Base-by-base conservation (phyloP, 2,797 vertebrate genomes). In the Eulemur albifrons region DNA sequence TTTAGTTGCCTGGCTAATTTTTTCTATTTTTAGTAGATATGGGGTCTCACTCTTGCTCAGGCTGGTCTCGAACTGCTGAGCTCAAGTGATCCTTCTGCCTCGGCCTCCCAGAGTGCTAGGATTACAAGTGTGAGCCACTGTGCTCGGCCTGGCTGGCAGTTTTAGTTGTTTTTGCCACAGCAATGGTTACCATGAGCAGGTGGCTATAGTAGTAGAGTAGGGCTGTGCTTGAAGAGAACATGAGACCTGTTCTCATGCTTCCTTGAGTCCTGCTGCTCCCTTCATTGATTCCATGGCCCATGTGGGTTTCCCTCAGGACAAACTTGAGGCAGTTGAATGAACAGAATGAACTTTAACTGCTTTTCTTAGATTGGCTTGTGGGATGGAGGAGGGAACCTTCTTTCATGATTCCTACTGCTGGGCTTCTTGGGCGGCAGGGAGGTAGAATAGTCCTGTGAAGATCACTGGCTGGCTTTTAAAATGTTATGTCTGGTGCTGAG, bases 351-450 rank as follows among this genome's bases (percentile, higher is more conserved):
- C 70, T 89, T 93, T 50, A 84, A 92, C 40, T 81, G 40, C 81
- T 94, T 97, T 92, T 89, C 84, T 95, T 95, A 96, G 81, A 73
- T 50, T 91, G 69, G 45, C 50, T 88, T 88, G 57, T 93, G 92
- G 77, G 35, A 43, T 88, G 76, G 84, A 82, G 84, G 85, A 92
- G 76, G 80, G 77, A 81, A 63, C 32, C 86, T 96, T 85, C 45
- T 93, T 93, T 88, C 54, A 32, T 72, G 43, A 54, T 87, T 45
- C 10, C 17, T 21, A 23, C 57, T 81, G 38, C 54, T 77, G 69
- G 35, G 59, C 52, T 96, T 77, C 7, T 80, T 94, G 76, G 83
- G 32, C 75, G 92, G 70, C 40, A 87, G 45, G 45, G 90, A 93
- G 77, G 48, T 80, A 32, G 90, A 45, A 52, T 35, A 92, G 45